Conservation (phyloP, 2,888 invertebrate genomes). For the Molanna angustata region DNA sequence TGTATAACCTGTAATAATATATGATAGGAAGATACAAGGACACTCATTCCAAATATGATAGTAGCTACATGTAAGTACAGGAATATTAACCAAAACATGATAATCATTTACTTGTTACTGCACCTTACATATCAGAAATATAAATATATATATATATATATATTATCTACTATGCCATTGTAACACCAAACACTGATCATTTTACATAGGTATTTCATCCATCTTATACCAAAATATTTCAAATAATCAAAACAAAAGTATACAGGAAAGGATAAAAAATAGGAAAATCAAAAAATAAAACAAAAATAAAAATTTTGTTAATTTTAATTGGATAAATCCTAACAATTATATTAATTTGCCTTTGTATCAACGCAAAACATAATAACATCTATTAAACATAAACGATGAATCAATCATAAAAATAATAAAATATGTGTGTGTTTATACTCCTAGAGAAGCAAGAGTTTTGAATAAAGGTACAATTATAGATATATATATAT, state of each 20-base stretch:
- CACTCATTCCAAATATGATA: no score
- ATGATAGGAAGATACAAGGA: no score
- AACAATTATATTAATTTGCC: constrained; percentile 54
- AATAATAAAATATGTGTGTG: constrained; percentile 36
- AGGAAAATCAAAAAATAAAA: constrained; percentile 44
- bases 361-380: constrained; percentile 51
- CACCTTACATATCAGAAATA: constrained; percentile 12
- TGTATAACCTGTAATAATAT: no score
- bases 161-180: constrained; percentile 29
- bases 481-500: constrained; percentile 21
- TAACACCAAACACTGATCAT: constrained; percentile 32
- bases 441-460: constrained; percentile 50
- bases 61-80: no score
- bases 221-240: constrained; percentile 2
- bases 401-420: constrained; percentile 42
- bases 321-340: constrained; percentile 59
- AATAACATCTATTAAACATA: constrained; percentile 61
- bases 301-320: constrained; percentile 52
- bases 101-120: no score
- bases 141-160: no score
- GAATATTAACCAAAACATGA: no score
- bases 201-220: constrained; percentile 16
- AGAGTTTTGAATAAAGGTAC: constrained; percentile 52
- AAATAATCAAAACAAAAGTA: constrained; percentile 5
- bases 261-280: constrained; percentile 31